Evolutionary conservation across 2,113 vertebrate species (phyloP), one percentile per base, ranked within the genome.

Genomic region (Crotophaga sulcirostris): DNA sequence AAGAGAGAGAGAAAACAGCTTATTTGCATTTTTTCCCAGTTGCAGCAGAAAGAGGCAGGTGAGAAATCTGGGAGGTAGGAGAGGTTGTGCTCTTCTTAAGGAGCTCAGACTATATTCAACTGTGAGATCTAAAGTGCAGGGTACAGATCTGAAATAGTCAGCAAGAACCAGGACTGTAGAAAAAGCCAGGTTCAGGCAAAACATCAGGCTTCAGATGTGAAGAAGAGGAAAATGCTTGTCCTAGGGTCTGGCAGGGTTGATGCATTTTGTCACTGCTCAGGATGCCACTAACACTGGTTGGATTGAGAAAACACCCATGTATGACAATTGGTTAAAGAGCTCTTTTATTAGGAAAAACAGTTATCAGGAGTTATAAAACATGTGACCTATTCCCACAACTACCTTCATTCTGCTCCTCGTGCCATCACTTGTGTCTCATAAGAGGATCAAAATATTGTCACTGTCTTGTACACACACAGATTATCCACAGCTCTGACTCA

Each of bases 1-100:
- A 15, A 17, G 7, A 20, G n/a, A n/a, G n/a, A n/a, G n/a, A n/a
- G 3, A 25, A 13, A 4, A 13, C 2, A 16, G 23, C 5, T 66
- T 64, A 34, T 58, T 84, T 1, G 0, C 5, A 31, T 73, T 77
- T 77, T 89, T 86, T 59, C 5, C 4, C 8, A 5, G 2, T 11
- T 86, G 9, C 34, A 36, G 14, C 23, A 60, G 52, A 34, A 84
- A 64, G 29, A 33, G 23, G 23, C 11, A 19, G 21, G 47, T 49
- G 47, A 49, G 33, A 93, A n/a, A 54, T 45, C 5, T 74, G 9
- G 24, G 44, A 74, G 16, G 25, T 3, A 51, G 19, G 7, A 62
- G 18, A 80, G 42, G 1, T 20, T 80, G 8, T 47, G 16, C 2
- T 45, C 3, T 54, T 26, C 23, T 13, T 64, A 8, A 60, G 58